These are phyloP conservation scores for Drosophila melanica DNA, from an alignment of 1,140 invertebrate species.

Conservation along the genomic window DNA sequence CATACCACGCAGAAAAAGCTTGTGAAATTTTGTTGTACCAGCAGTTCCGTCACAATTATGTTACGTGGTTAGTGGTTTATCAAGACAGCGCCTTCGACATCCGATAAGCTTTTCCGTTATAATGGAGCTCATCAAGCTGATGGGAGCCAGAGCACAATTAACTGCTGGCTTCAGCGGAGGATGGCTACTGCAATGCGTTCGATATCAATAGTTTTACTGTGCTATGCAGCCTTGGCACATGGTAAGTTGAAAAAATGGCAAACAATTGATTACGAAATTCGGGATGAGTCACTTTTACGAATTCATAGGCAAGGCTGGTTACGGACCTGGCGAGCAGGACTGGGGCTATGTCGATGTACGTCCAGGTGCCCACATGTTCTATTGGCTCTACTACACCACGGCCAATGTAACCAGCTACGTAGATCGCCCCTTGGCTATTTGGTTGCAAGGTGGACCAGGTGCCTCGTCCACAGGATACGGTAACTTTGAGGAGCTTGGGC, in stretches of 20 bases:
- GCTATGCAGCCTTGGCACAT: slow-evolving; percentile 27
- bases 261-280: not conserved
- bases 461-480: slow-evolving; percentile 90
- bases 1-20: too few relatives aligned
- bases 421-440: slow-evolving; percentile 89
- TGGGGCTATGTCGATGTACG: slow-evolving; percentile 89
- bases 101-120: slow-evolving; percentile 35
- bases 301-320: slow-evolving; percentile 79
- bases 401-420: slow-evolving; percentile 86
- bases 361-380: slow-evolving; percentile 91
- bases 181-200: slow-evolving; percentile 36
- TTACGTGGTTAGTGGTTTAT: not conserved
- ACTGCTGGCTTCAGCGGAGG: slow-evolving; percentile 30
- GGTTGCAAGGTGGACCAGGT: slow-evolving; percentile 92
- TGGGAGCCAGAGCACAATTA: slow-evolving; percentile 5
- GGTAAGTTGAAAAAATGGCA: slow-evolving; percentile 32
- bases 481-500: slow-evolving; percentile 92
- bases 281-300: not conserved
- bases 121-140: not conserved
- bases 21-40: too few relatives aligned
- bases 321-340: slow-evolving; percentile 87
- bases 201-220: slow-evolving; percentile 37
- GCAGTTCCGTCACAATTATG: too few relatives aligned
- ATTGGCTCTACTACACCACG: slow-evolving; percentile 91
- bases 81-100: not conserved